These are phyloP conservation scores for Cynopterus brachyotis DNA, from an alignment of 2,113 vertebrate genomes.

Conservation along the genomic window DNA sequence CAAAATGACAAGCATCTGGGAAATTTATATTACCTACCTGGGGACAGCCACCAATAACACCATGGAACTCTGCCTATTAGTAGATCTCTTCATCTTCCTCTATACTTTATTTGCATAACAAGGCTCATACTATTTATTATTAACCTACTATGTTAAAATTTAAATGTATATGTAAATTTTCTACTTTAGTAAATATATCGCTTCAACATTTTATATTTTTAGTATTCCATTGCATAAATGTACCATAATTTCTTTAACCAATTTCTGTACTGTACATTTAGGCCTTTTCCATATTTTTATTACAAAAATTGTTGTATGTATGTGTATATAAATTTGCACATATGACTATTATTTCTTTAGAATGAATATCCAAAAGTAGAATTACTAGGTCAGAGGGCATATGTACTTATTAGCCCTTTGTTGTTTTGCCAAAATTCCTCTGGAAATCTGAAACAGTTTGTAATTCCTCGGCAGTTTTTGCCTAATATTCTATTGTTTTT, in stretches of 20 bases:
- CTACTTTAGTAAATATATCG: neutral
- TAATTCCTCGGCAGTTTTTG: neutral
- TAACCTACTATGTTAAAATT: neutral
- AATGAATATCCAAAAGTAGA: neutral
- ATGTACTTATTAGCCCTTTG: neutral
- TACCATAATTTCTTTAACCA: constrained; percentile 7
- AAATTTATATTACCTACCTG: neutral
- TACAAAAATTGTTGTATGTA: neutral
- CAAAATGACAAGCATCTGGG: neutral
- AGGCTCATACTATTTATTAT: neutral
- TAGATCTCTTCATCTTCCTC: neutral
- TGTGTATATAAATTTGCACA: neutral
- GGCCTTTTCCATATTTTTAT: neutral
- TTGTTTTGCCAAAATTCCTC: neutral
- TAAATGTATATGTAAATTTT: neutral
- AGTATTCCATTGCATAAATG: neutral
- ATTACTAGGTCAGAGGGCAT: neutral
- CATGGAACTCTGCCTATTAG: neutral
- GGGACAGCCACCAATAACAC: too few species aligned
- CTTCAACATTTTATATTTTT: neutral
- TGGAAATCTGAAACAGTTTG: neutral
- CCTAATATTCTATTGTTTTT: neutral
- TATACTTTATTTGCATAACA: neutral
- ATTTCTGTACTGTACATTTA: neutral
- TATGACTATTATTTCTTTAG: neutral